Base-by-base conservation (phyloP, 2,888 invertebrate genomes). In the Megalurothrips usitatus region DNA sequence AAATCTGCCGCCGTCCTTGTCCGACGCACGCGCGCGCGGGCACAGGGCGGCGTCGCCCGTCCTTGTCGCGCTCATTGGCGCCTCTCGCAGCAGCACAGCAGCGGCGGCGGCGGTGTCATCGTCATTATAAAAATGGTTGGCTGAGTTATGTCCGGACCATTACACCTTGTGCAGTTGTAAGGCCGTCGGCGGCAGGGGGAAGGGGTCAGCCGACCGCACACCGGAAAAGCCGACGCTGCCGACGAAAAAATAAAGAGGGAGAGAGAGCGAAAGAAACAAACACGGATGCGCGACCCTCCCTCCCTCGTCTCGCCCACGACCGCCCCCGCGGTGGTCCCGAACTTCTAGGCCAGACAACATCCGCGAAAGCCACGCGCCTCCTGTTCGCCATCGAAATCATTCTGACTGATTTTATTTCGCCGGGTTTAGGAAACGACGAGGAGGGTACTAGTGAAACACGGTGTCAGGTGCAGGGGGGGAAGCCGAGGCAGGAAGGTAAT, bases 141-240 rank as follows among this genome's bases (percentile, higher is more conserved):
- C 68, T 26, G 68, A 11, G 68, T 75, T 75, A 75, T 23, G 68
- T 75, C 26, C 68, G 26, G 68, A 12, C 68, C 68, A 75, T 75
- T 75, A 75, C 68, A 75, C 23, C 68, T 75, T 75, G 68, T 75
- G 68, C 26, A 26, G 68, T 26, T 75, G 68, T 75, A 12, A 82
- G 82, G 84, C 79, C 82, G 83, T 83, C 81, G 17, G 68, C 48
- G 79, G 52, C 3, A 26, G 47, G 79, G 52, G 80, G 79, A n/a
- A 10, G 80, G 79, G 48, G 80, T 14, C 43, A 79, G 82, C 47
- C 79, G 80, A 79, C 78, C 78, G 49, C 80, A 58, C 80, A 78
- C 79, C 78, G 80, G 80, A 81, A 81, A 79, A 19, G 34, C 78
- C 8, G 52, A 58, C 68, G 49, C 34, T 80, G 49, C 68, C 49